These are phyloP conservation scores for Setophaga coronata DNA, from an alignment of 2,113 vertebrate genomes.

Conservation along the genomic window DNA sequence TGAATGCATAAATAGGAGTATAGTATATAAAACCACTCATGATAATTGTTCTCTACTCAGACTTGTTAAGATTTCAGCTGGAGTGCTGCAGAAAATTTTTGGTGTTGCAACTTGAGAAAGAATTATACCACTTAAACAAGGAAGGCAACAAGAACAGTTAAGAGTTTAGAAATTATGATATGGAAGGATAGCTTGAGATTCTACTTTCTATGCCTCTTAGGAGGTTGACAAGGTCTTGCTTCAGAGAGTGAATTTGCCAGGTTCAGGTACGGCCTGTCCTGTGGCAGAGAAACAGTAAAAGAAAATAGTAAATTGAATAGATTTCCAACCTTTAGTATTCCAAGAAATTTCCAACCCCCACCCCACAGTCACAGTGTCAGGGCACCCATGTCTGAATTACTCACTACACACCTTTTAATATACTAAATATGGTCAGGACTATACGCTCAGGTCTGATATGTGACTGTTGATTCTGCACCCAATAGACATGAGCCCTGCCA, in stretches of 20 bases:
- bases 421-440: not conserved
- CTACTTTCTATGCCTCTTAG: not conserved
- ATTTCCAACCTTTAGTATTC: not conserved
- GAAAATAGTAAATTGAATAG: not conserved
- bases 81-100: not conserved
- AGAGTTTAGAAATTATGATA: not conserved
- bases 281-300: not conserved
- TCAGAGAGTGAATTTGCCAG: not conserved
- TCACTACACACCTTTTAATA: not conserved
- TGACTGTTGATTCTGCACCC: not conserved
- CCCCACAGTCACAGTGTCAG: rapidly evolving
- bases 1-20: not conserved
- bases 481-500: not conserved
- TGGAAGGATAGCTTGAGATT: not conserved
- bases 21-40: rapidly evolving
- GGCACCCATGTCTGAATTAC: not conserved
- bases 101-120: not conserved
- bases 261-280: not conserved
- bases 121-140: not conserved
- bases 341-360: not conserved
- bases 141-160: not conserved
- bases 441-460: not conserved
- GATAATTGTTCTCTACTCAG: not conserved
- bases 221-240: not conserved
- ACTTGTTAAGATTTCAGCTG: not conserved